A percentile compares a stretch with the other conserved stretches of the same genome.
Evolutionary conservation across 2,888 invertebrate species (phyloP).

Genomic region (Rhamphomyia laevipes): DNA sequence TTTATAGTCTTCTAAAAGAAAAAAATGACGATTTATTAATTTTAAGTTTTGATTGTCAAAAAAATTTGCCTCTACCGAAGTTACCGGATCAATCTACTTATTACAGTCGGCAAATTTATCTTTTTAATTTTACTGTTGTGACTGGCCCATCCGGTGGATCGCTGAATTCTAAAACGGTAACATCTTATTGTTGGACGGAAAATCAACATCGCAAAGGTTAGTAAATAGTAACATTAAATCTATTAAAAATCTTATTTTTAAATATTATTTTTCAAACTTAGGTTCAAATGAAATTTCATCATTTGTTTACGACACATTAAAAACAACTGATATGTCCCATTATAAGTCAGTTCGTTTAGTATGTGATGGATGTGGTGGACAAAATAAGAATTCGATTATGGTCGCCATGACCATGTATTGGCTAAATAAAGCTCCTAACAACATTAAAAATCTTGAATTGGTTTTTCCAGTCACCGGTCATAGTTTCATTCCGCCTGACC

Average conservation of each 20-base stretch:
- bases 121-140: constrained; percentile 21
- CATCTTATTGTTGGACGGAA: constrained; percentile 23
- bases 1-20: no score
- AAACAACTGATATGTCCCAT: no score
- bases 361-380: no score
- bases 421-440: no score
- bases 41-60: constrained; percentile 25
- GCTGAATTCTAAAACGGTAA: constrained; percentile 17
- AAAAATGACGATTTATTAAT: no score
- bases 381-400: no score
- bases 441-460: constrained; percentile 17
- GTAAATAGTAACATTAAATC: no score
- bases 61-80: constrained; percentile 22
- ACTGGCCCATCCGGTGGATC: constrained; percentile 14
- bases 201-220: constrained; percentile 21
- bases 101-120: constrained; percentile 21
- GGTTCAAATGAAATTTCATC: constrained; percentile 24
- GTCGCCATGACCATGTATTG: no score
- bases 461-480: constrained; percentile 21
- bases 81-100: constrained; percentile 23
- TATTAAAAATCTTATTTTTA: no score
- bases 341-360: no score
- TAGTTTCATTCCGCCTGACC: constrained; percentile 22
- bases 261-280: no score
- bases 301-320: constrained; percentile 18